Conservation (phyloP, 1,140 invertebrate genomes). For the Plectrocnemia conspersa region DNA sequence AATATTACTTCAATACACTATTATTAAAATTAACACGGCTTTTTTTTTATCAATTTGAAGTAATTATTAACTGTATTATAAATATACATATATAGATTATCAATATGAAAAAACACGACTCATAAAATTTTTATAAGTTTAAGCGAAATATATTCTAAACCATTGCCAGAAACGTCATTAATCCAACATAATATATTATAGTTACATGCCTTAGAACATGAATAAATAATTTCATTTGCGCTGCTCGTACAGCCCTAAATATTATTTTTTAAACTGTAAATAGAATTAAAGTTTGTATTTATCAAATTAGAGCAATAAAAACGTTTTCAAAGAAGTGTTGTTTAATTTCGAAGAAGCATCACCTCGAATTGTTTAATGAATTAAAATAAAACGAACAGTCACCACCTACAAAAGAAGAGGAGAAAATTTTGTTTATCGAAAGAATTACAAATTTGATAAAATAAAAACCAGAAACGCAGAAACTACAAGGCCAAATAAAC, state of each 20-base stretch:
- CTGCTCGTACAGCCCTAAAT: slow-evolving; percentile 23
- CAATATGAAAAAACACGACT: not conserved
- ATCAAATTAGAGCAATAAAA: slow-evolving; percentile 35
- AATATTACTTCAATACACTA: not conserved
- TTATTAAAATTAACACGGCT: not conserved
- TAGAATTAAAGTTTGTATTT: slow-evolving; percentile 33
- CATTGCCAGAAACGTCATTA: slow-evolving; percentile 22
- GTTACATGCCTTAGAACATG: slow-evolving; percentile 30
- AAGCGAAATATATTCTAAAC: slow-evolving; percentile 30
- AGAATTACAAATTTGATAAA: too few relatives aligned
- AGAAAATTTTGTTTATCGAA: too few relatives aligned
- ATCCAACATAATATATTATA: slow-evolving; percentile 21
- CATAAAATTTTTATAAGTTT: not conserved
- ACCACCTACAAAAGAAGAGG: too few relatives aligned
- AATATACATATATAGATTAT: not conserved
- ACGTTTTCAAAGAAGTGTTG: slow-evolving; percentile 13
- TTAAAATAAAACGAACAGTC: too few relatives aligned
- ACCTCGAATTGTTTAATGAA: too few relatives aligned
- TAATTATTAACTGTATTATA: not conserved
- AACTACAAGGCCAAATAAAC: too few relatives aligned
- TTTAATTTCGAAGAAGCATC: too few relatives aligned
- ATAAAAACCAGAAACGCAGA: too few relatives aligned
- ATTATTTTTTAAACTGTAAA: slow-evolving; percentile 35
- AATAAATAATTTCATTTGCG: slow-evolving; percentile 30
- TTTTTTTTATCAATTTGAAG: not conserved